Conservation (phyloP, 2,797 vertebrate species). For the Clarias laeviceps region DNA sequence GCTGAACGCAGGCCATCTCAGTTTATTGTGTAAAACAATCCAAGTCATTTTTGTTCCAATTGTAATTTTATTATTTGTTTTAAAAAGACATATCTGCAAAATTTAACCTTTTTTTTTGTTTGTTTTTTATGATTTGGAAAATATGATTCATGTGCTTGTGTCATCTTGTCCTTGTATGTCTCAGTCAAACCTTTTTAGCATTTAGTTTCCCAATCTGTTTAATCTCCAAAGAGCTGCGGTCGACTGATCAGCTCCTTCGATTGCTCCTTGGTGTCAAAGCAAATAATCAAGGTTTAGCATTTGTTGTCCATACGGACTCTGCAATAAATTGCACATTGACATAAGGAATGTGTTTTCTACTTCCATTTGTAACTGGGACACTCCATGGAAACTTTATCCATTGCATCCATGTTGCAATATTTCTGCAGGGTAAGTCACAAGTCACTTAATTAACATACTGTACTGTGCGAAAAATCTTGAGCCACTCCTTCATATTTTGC, state of each 20-base stretch:
- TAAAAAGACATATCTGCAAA: background rate
- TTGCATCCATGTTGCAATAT: no score
- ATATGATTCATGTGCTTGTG: conserved; percentile 8
- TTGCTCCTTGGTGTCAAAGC: background rate
- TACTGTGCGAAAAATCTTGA: no score
- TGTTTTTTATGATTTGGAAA: conserved; percentile 3
- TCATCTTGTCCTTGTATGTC: background rate
- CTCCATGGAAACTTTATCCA: no score
- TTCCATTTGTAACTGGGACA: background rate
- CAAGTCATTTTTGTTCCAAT: background rate
- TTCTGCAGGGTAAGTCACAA: no score
- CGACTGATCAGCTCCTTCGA: background rate
- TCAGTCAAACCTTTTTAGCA: background rate
- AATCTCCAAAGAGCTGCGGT: conserved; percentile 6
- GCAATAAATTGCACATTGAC: background rate
- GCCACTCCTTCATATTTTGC: no score
- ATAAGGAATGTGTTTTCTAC: background rate
- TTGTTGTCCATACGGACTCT: background rate
- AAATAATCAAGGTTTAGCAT: conserved; percentile 7
- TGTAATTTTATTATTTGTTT: background rate
- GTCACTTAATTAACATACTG: no score
- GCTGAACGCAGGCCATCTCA: background rate
- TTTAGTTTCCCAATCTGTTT: conserved; percentile 5
- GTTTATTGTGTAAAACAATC: background rate
- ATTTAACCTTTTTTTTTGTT: background rate